Evolutionary conservation across 2,888 invertebrate species (phyloP).

Genomic region (Drosophila nr. fundita): DNA sequence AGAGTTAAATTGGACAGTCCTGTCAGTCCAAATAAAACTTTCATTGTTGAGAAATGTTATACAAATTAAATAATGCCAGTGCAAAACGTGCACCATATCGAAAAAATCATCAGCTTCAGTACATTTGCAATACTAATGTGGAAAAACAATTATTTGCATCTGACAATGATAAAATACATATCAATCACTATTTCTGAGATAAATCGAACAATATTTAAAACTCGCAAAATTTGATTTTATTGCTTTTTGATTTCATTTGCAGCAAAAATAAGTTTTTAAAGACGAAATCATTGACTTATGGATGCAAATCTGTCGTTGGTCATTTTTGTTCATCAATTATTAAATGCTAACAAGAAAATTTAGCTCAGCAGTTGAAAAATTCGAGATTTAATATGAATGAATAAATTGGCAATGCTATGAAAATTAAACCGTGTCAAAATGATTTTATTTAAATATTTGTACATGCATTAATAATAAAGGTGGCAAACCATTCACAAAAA

Average conservation of each 20-base stretch:
- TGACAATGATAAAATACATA: neutral
- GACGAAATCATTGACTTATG: neutral
- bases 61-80: constrained; percentile 5
- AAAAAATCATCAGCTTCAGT: neutral
- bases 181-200: neutral
- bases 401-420: neutral
- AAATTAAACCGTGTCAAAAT: neutral
- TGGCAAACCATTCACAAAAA: neutral
- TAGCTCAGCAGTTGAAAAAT: neutral
- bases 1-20: neutral
- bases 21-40: constrained; percentile 18
- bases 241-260: neutral
- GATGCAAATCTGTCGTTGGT: neutral
- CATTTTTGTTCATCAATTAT: neutral
- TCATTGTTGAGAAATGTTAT: constrained; percentile 7
- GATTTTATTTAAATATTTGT: neutral
- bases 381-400: neutral
- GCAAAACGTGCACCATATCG: constrained; percentile 2
- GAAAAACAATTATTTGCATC: neutral
- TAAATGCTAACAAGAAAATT: neutral
- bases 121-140: neutral
- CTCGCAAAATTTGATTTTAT: neutral
- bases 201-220: neutral
- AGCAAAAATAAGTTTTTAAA: neutral
- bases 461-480: neutral